A percentile compares a stretch with the other conserved stretches of the same genome.
These are phyloP conservation scores for Apostichopus parvimensis DNA, from an alignment of 35 echinoderm and acorn worm genomes.

Conservation along the genomic window DNA sequence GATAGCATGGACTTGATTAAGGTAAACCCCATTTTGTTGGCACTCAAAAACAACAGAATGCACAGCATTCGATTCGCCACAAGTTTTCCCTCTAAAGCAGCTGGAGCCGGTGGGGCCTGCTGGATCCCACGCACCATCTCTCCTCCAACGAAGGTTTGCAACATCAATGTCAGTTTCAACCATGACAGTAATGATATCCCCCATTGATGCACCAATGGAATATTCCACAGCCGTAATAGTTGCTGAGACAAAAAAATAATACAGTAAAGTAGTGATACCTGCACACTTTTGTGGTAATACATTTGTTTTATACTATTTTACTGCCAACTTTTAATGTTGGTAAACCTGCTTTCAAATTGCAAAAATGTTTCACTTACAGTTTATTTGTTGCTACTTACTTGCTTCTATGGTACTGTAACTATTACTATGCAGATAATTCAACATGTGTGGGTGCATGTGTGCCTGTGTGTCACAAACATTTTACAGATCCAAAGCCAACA, in stretches of 20 bases:
- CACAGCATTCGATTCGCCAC: background rate
- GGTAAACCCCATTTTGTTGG: background rate
- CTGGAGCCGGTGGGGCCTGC: background rate
- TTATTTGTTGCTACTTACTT: no score
- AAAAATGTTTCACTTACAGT: no score
- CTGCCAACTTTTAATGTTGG: no score
- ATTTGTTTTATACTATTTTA: no score
- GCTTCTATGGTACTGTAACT: no score
- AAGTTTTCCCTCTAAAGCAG: background rate
- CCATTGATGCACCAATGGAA: background rate
- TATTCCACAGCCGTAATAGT: background rate
- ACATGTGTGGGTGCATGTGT: no score
- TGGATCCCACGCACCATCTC: background rate
- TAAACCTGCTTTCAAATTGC: no score
- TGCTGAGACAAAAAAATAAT: background rate
- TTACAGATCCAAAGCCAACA: no score
- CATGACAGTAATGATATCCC: background rate
- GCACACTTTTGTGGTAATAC: no score
- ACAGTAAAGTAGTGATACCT: no score
- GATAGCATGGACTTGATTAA: background rate
- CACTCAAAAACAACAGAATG: background rate
- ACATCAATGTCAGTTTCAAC: background rate
- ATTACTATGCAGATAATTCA: no score
- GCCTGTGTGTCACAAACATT: no score
- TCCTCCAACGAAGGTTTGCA: background rate